These are phyloP conservation scores for Parthenolecanium corni DNA, from an alignment of 2,888 invertebrate genomes.

Conservation along the genomic window DNA sequence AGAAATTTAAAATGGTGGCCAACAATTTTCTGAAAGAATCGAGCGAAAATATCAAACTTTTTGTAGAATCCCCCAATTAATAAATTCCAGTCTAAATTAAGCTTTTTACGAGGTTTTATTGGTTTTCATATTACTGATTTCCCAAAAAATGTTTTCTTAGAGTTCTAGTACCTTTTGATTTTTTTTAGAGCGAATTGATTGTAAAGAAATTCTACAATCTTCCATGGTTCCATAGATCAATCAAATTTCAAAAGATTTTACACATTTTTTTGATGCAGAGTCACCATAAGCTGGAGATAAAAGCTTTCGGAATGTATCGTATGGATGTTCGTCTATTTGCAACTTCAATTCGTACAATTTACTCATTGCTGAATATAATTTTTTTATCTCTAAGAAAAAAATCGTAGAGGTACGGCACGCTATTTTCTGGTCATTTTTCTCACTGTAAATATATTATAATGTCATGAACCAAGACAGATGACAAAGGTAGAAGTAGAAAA, in stretches of 20 bases:
- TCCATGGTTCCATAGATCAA: neutral
- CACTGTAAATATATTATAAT: too few species aligned
- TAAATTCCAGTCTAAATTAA: neutral
- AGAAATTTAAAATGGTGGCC: too few species aligned
- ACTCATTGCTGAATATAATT: conserved; percentile 2
- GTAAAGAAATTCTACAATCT: conserved; percentile 6
- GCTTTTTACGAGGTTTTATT: neutral
- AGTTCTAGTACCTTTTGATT: too few species aligned
- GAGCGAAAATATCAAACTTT: too few species aligned
- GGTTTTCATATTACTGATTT: too few species aligned
- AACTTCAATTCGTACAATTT: neutral
- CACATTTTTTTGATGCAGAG: neutral
- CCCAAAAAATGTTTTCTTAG: too few species aligned
- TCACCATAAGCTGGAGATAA: neutral
- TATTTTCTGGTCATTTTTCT: too few species aligned
- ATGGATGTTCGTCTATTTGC: conserved; percentile 6
- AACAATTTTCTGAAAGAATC: too few species aligned
- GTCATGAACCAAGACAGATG: too few species aligned
- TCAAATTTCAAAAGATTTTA: conserved; percentile 5
- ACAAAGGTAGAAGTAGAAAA: too few species aligned
- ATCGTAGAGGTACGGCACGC: neutral
- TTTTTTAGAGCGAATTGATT: conserved; percentile 3
- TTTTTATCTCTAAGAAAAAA: neutral
- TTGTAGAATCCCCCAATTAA: too few species aligned
- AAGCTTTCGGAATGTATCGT: conserved; percentile 8